Base-by-base conservation (phyloP, 2,113 vertebrate genomes). In the Ceratotherium simum region DNA sequence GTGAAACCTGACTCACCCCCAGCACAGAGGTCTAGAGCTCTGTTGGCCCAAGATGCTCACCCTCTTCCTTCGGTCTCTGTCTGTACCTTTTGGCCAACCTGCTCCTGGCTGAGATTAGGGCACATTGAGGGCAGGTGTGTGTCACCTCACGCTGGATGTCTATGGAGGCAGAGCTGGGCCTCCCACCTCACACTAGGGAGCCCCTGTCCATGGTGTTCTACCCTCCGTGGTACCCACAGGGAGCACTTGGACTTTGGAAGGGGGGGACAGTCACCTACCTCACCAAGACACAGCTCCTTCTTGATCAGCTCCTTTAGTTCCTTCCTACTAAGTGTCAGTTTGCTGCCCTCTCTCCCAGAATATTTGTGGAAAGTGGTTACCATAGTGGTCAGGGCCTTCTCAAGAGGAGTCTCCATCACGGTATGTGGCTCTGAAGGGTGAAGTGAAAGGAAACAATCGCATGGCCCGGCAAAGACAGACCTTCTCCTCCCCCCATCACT, bases 351-450 rank as follows among this genome's bases (percentile, higher is more conserved):
- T 98, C 99, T 99, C 23, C 99, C 99, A 0, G 99, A 99, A 33
- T 99, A 99, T 97, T 99, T 99, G 97, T 99, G 99, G 98, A 99
- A 99, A 83, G 99, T 99, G 96, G 98, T 99, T 93, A 99, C 99
- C 97, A 99, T 98, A 72, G 99, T 99, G 93, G 99, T 98, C 99
- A 99, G 99, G 6, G 98, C 98, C 87, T 98, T 97, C 96, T 98
- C 98, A 2, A 98, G 93, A 18, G 98, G 97, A 0, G 96, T 98
- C 90, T 98, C 98, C 98, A 98, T 98, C 36, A 11, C 36, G 0
- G 29, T 11, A 29, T 72, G 56, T n/a, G 27, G 39, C 54, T 67
- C 97, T 97, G 75, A 51, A 92, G n/a, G 9, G 5, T 25, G 17
- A 67, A 31, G n/a, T 5, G 12, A 54, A 7, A 60, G 6, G 9